A percentile compares a stretch with the other conserved stretches of the same genome.
These are phyloP conservation scores for Lepidocolaptes lacrymiger DNA, from an alignment of 2,797 vertebrate genomes.

Conservation along the genomic window DNA sequence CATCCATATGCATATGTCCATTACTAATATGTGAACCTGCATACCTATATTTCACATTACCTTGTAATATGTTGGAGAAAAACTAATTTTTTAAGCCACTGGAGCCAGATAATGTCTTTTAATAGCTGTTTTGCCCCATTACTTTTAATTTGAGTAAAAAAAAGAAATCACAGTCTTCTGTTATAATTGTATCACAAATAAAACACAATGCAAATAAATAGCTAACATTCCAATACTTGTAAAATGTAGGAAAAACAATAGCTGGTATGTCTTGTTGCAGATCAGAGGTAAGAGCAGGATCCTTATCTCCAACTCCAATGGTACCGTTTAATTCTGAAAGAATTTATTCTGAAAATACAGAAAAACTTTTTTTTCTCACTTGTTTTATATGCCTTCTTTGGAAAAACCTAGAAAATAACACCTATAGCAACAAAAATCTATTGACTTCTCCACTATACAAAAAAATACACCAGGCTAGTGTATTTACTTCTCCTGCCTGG, in stretches of 20 bases:
- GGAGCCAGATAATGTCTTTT: conserved; percentile 69
- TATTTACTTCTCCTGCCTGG: neutral
- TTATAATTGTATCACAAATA: conserved; percentile 46
- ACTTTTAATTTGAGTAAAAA: conserved; percentile 64
- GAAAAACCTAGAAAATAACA: neutral
- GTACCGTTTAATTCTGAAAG: neutral
- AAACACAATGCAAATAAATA: conserved; percentile 31
- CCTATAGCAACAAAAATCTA: neutral
- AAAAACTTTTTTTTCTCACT: neutral
- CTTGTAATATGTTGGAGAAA: conserved; percentile 45
- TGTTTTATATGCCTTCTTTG: neutral
- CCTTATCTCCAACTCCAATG: neutral
- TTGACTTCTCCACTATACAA: neutral
- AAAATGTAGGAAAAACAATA: neutral
- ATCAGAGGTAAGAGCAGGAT: neutral
- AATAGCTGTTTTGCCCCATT: conserved; percentile 70
- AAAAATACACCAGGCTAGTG: neutral
- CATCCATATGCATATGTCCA: neutral
- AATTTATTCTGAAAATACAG: neutral
- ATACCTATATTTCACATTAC: conserved; percentile 55
- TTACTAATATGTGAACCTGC: conserved; percentile 13
- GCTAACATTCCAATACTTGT: neutral
- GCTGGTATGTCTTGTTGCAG: neutral
- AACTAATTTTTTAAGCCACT: conserved; percentile 77
- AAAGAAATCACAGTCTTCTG: conserved; percentile 12